Evolutionary conservation across 2,888 invertebrate genomes (phyloP), one percentile per base, ranked within the genome.

Genomic region (Odontothrips loti): DNA sequence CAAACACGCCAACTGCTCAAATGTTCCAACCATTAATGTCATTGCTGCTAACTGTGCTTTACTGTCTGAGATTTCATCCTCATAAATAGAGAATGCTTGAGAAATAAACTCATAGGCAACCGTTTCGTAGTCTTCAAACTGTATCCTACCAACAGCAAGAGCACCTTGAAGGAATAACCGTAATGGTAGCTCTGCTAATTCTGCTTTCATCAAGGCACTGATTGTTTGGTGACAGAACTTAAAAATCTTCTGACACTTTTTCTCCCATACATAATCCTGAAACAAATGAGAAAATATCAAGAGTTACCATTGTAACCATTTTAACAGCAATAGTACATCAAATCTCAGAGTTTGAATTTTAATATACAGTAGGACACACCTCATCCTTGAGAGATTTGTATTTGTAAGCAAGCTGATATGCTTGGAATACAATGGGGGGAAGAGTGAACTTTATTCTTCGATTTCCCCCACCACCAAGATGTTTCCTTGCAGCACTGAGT

Each of bases 81-180:
- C 99, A 87, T 99, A 99, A 81, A 99, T 88, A 0, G 98, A 96
- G 88, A 99, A 99, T 0, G 98, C 97, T 89, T 95, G 89, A 2
- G 98, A 97, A 87, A 99, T 93, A 86, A 97, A 99, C 88, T 99
- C 99, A 88, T 99, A 99, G 0, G 98, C 98, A 0, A 99, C 95
- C 12, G 97, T 96, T 88, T 99, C 98, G 87, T 96, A 95, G 86
- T 97, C 97, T 82, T 96, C 95, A 88, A 98, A 99, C 11, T 93
- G 93, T 81, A 98, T 96, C 87, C 95, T 94, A 81, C 96, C 95
- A 82, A 97, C 96, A 0, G 97, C 96, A 79, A 98, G 89, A 0
- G 98, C 98, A 3, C 98, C 99, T 89, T 99, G 97, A 3, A 99
- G 91, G 88, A 98, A 99, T 81, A 99, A 88, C 83, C 99, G 91